Evolutionary conservation across 2,888 invertebrate genomes (phyloP), one percentile per base, ranked within the genome.

Genomic region (Conops quadrifasciatus): DNA sequence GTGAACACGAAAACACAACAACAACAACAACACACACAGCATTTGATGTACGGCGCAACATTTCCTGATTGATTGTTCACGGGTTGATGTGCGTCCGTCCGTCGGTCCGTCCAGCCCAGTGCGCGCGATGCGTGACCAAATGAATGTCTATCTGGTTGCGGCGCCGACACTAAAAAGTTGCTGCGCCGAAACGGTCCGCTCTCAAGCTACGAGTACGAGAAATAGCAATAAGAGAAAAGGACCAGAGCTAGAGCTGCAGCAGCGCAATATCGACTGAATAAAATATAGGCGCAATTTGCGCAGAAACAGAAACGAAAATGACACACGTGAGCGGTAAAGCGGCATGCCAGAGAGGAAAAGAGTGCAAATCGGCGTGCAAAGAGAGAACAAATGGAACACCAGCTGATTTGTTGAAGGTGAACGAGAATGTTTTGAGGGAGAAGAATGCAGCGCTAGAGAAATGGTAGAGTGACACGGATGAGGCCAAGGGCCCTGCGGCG

Each of bases 231-330:
- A 21, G 21, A 19, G 26, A 51, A 60, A 69, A 71, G 58, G 66
- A 28, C 26, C 19, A 60, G 19, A 36, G 28, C n/a, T n/a, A 59
- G 30, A 28, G 3, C 30, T 3, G 28, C 21, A 16, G 16, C 26
- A 26, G 64, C 51, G 16, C 56, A 21, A 67, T 30, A 47, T 51
- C 71, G 56, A 15, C 69, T 73, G 68, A 71, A 75, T 77, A 75
- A 77, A 76, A 76, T 76, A 77, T 77, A 70, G 72, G 75, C 73
- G 75, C 77, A 77, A 78, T 77, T 78, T 77, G 77, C 75, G 73
- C 77, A 36, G 36, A 77, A 71, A 76, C 77, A 36, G 36, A 77
- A 71, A 76, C 76, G 77, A 75, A 77, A 75, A 75, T 75, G 71
- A 75, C 15, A 59, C 70, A 68, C 16, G 11, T 28, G 15, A 16